Conservation (phyloP, 2,113 vertebrate species). For the Callocephalon fimbriatum region DNA sequence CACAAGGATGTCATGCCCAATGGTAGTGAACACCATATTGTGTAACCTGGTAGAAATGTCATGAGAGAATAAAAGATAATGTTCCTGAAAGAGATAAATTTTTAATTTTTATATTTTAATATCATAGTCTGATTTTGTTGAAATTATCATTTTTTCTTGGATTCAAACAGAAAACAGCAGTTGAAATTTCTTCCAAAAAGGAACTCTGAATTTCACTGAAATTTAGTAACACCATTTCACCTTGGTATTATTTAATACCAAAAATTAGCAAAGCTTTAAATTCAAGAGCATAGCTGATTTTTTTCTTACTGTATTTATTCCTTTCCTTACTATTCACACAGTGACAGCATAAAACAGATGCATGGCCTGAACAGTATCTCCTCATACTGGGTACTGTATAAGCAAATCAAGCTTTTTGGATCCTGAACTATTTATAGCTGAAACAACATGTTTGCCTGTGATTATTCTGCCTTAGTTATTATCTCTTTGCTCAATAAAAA, state of each 20-base stretch:
- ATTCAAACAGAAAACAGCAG: background rate
- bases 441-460: background rate
- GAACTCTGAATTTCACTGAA: background rate
- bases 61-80: background rate
- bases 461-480: background rate
- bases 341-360: background rate
- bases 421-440: background rate
- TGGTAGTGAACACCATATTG: background rate
- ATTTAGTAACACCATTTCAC: background rate
- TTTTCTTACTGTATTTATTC: background rate
- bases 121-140: background rate
- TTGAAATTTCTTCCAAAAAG: background rate
- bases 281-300: background rate
- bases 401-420: background rate
- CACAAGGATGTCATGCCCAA: background rate
- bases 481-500: background rate
- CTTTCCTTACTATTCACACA: background rate
- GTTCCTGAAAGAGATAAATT: background rate
- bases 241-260: background rate
- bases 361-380: background rate
- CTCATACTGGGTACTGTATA: background rate
- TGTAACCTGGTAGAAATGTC: background rate
- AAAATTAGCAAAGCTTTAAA: background rate
- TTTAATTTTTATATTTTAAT: background rate
- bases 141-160: background rate